phyloP scores from a whole-genome alignment of 2,888 invertebrate genomes.

The Tanytarsus gracilentus region DNA sequence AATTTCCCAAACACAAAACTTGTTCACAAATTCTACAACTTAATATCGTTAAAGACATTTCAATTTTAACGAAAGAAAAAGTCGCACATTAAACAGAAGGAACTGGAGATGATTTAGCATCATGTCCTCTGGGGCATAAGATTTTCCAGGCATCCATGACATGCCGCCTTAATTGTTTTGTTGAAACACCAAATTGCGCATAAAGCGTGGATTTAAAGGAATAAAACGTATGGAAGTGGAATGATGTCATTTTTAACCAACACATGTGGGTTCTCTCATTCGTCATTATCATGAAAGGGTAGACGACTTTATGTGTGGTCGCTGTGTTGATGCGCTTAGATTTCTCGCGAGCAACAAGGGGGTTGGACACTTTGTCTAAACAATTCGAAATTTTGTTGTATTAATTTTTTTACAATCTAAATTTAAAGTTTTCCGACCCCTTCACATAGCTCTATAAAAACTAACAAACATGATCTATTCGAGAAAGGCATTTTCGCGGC shows the following conservation, averaged over 20 bases:
- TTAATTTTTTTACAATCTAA: no score
- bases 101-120: not conserved
- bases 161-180: not conserved
- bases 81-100: not conserved
- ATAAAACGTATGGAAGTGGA: no score
- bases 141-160: not conserved
- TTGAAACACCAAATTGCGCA: not conserved
- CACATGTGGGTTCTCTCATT: not conserved
- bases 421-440: no score
- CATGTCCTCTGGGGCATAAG: not conserved
- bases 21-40: no score
- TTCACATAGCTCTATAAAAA: no score
- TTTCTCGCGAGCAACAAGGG: no score
- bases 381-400: no score
- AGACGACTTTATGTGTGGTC: not conserved
- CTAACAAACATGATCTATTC: no score
- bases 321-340: conserved; percentile 1
- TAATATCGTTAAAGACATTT: not conserved
- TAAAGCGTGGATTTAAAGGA: not conserved
- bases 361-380: no score
- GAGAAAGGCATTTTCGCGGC: no score
- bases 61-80: not conserved
- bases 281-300: not conserved
- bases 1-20: no score
- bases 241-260: no score